These are phyloP conservation scores for Meloidogyne exigua DNA, from an alignment of 1,140 invertebrate species.

Conservation along the genomic window DNA sequence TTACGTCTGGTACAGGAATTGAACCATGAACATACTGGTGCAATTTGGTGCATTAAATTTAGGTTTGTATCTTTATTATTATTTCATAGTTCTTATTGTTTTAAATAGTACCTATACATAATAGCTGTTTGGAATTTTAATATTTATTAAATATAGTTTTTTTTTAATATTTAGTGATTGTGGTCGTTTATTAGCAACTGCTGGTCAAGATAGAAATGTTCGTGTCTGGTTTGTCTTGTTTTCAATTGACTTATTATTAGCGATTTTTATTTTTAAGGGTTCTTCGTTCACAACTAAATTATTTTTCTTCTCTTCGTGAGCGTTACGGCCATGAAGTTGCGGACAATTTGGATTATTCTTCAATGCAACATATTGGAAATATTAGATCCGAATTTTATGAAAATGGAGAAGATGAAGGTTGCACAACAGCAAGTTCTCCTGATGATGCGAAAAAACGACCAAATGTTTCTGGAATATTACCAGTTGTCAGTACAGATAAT, in stretches of 20 bases:
- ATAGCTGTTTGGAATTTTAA: too few relatives aligned
- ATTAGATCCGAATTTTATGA: constrained; percentile 10
- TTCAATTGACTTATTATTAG: background rate
- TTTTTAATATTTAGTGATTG: constrained; percentile 81
- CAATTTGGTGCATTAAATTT: constrained; percentile 98
- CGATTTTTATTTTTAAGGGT: constrained; percentile 11
- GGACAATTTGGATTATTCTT: constrained; percentile 8
- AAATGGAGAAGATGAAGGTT: constrained; percentile 1
- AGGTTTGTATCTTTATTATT: constrained; percentile 68
- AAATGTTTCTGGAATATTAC: background rate
- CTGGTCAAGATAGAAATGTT: constrained; percentile 88
- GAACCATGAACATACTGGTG: constrained; percentile 78
- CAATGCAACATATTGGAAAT: constrained; percentile 10
- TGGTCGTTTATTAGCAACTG: constrained; percentile 85
- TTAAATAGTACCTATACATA: too few relatives aligned
- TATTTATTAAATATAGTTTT: too few relatives aligned
- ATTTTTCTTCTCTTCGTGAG: constrained; percentile 14
- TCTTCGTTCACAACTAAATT: constrained; percentile 15
- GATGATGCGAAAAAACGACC: background rate
- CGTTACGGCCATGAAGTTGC: constrained; percentile 10
- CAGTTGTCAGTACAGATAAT: background rate
- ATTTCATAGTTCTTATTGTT: too few relatives aligned
- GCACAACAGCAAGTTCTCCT: background rate
- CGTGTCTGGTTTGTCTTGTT: constrained; percentile 74
- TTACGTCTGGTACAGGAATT: constrained; percentile 75